Evolutionary conservation across 1,140 invertebrate genomes (phyloP).

Genomic region (Euura lappo): DNA sequence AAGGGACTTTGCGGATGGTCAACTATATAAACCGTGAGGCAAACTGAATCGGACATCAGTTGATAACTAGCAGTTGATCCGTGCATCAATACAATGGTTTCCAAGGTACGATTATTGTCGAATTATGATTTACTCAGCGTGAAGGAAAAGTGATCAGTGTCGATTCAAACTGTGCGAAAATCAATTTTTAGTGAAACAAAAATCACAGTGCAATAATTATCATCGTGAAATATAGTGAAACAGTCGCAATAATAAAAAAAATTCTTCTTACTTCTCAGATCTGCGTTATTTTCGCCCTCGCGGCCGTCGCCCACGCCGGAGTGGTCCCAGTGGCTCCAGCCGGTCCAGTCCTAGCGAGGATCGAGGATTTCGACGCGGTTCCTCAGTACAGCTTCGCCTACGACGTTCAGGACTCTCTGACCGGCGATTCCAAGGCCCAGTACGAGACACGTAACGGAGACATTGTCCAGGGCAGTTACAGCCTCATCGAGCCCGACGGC

Average conservation of each 20-base stretch:
- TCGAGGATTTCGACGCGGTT: constrained; percentile 57
- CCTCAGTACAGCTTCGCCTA: constrained; percentile 65
- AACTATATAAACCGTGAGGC: not conserved
- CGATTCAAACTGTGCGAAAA: too few relatives aligned
- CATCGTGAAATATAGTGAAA: too few relatives aligned
- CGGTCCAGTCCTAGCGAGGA: constrained; percentile 33
- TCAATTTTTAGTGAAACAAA: too few relatives aligned
- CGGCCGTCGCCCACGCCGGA: constrained; percentile 58
- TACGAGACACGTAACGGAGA: constrained; percentile 63
- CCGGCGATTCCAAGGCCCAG: constrained; percentile 63
- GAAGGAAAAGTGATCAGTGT: too few relatives aligned
- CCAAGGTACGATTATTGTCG: constrained; percentile 11
- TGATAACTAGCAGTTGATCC: constrained; percentile 1
- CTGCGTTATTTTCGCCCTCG: constrained; percentile 50
- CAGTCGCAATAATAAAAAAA: too few relatives aligned
- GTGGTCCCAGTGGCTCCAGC: constrained; percentile 28
- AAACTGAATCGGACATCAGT: not conserved
- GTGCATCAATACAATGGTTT: constrained; percentile 1
- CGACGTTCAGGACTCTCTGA: constrained; percentile 62
- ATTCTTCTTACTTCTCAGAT: constrained; percentile 48
- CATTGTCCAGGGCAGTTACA: constrained; percentile 63
- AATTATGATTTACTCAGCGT: not conserved
- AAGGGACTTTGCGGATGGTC: constrained; percentile 1
- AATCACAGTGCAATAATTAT: too few relatives aligned
- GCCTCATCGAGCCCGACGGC: constrained; percentile 64